These are phyloP conservation scores for Atopsyche davidsoni DNA, from an alignment of 1,140 invertebrate species.

Conservation along the genomic window DNA sequence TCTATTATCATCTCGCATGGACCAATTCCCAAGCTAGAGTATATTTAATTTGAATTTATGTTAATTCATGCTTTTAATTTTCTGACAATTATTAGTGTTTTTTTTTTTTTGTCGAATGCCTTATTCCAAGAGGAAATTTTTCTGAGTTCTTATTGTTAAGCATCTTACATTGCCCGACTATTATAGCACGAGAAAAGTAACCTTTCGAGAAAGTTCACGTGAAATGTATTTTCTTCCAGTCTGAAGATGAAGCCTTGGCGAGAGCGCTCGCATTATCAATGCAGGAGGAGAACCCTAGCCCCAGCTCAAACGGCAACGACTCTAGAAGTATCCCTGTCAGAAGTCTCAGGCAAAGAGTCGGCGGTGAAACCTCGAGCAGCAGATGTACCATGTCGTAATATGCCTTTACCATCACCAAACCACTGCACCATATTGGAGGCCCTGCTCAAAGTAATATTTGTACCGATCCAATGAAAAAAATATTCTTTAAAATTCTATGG, in stretches of 20 bases:
- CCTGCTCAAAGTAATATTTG: too few species aligned
- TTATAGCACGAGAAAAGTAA: too few species aligned
- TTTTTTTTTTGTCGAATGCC: not conserved
- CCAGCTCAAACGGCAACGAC: constrained; percentile 22
- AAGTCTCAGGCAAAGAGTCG: constrained; percentile 36
- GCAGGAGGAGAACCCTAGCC: constrained; percentile 44
- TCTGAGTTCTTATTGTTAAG: constrained; percentile 2
- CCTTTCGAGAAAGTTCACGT: too few species aligned
- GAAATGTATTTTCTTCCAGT: constrained; percentile 46
- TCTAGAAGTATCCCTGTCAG: constrained; percentile 18
- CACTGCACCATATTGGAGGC: too few species aligned
- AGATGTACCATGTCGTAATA: constrained; percentile 43
- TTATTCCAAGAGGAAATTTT: not conserved
- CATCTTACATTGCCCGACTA: too few species aligned
- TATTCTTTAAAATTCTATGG: too few species aligned
- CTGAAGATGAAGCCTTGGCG: constrained; percentile 83
- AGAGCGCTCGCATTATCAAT: constrained; percentile 74
- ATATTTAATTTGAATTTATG: not conserved
- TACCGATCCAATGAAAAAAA: not conserved
- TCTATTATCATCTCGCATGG: not conserved
- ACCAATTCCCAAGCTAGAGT: not conserved
- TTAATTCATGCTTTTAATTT: not conserved
- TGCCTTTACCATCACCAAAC: too few species aligned
- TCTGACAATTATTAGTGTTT: not conserved
- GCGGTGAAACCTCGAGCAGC: constrained; percentile 40